A percentile compares a stretch with the other conserved stretches of the same genome.
phyloP scores from a whole-genome alignment of 2,113 vertebrate species.

The Camelus bactrianus region DNA sequence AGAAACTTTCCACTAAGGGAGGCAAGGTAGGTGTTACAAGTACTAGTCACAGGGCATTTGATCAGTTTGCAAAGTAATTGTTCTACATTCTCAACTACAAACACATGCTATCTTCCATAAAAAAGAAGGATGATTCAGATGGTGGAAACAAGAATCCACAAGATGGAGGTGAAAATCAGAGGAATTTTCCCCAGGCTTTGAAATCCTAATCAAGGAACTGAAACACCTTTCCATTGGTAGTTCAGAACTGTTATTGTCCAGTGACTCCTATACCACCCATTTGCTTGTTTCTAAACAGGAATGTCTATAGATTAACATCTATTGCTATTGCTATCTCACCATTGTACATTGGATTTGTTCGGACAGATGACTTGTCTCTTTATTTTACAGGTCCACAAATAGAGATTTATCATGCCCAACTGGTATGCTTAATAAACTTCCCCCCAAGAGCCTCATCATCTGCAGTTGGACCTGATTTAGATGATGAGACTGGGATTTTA shows the following conservation, averaged over 20 bases:
- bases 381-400: background rate
- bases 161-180: background rate
- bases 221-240: background rate
- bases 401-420: background rate
- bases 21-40: background rate
- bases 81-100: background rate
- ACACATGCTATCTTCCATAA: background rate
- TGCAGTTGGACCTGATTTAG: background rate
- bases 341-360: background rate
- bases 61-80: background rate
- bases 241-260: background rate
- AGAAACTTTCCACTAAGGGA: background rate
- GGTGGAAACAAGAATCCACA: background rate
- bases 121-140: background rate
- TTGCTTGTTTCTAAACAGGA: background rate
- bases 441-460: background rate
- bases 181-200: background rate
- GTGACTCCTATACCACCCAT: background rate
- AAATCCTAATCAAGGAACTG: background rate
- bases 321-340: background rate
- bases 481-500: background rate
- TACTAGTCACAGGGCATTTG: background rate
- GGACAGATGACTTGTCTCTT: background rate
- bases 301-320: background rate
- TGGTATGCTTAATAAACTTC: background rate